A percentile compares a stretch with the other conserved stretches of the same genome.
Evolutionary conservation across 2,113 vertebrate genomes (phyloP).

Genomic region (Lophius piscatorius): DNA sequence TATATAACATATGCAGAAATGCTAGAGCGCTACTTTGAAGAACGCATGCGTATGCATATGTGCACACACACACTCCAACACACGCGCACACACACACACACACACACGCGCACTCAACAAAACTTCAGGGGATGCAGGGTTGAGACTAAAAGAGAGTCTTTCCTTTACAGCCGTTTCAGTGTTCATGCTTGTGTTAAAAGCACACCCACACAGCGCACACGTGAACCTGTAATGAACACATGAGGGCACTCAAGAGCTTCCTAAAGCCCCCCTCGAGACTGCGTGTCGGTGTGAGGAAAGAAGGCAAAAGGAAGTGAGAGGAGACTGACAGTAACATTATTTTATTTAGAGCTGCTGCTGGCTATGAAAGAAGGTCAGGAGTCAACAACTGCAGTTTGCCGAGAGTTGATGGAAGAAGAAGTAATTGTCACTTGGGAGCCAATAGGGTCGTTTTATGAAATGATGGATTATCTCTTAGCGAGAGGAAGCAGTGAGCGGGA

Average conservation of each 20-base stretch:
- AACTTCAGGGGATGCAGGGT: not conserved
- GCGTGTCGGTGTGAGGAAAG: constrained; percentile 9
- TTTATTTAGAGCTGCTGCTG: constrained; percentile 55
- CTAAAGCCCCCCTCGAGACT: constrained; percentile 38
- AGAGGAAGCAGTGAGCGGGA: not conserved
- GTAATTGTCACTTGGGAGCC: constrained; percentile 25
- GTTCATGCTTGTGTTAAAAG: not conserved
- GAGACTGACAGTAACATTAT: constrained; percentile 47
- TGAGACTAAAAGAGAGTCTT: constrained; percentile 8
- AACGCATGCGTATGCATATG: too few relatives aligned
- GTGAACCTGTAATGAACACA: constrained; percentile 60
- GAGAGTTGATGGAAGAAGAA: constrained; percentile 37
- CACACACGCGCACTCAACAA: not conserved
- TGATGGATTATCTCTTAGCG: constrained; percentile 23
- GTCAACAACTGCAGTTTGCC: constrained; percentile 57
- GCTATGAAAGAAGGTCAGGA: constrained; percentile 52
- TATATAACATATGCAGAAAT: constrained; percentile 6
- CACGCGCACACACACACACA: not conserved
- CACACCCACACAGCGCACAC: constrained; percentile 4
- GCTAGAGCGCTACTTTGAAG: too few relatives aligned
- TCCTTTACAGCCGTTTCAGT: too few relatives aligned
- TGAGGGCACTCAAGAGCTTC: constrained; percentile 72
- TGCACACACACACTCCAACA: too few relatives aligned
- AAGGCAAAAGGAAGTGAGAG: constrained; percentile 29
- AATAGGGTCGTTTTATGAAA: constrained; percentile 11